Evolutionary conservation across 30 jellyfish, hydroid and myxozoan species (phyloP), one percentile per base, ranked within the genome.

Genomic region (Pseudorhiza aurosa): DNA sequence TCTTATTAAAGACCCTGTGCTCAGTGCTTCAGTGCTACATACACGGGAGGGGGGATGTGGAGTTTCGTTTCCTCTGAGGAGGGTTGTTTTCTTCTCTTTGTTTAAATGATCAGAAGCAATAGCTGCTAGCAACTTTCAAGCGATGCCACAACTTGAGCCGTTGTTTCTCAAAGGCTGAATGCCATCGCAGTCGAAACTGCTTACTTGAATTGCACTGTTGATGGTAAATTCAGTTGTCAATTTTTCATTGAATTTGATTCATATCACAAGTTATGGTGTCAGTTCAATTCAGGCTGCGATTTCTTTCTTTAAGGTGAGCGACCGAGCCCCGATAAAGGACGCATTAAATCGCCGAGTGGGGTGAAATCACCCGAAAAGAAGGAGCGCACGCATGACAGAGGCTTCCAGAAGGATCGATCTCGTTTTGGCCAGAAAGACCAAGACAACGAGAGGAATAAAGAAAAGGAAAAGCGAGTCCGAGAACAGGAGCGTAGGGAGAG

Each of bases 291-390:
- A n/a, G 4, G 8, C 12, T 0, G 2, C 19, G 8, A n/a, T n/a
- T 1, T 8, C 4, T 17, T 30, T 72, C 24, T 9, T 57, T 17
- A 27, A 62, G 89, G 62, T 62, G 89, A 77, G 27, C 68, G 81
- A 27, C 2, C 73, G 11, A 45, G 89, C 25, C 49, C 62, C 0
- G 89, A 77, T 57, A 77, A 77, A 45, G 25, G 68, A 29, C 78
- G 89, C 15, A 43, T 77, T 2, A 77, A 77, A 45, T 77, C 89
- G 24, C 89, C 89, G 15, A 50, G 51, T 33, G 76, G 73, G 10
- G 33, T 42, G 37, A 77, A 35, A 50, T 77, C 89, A 18, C 89
- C 89, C 17, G 89, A 77, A 19, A 64, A 64, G 37, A 77, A 64
- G 59, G 89, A 64, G 15, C 89, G 81, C 36, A 14, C 82, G 29